Conservation (phyloP, 2,888 invertebrate species). For the Xanthorhoe designata region DNA sequence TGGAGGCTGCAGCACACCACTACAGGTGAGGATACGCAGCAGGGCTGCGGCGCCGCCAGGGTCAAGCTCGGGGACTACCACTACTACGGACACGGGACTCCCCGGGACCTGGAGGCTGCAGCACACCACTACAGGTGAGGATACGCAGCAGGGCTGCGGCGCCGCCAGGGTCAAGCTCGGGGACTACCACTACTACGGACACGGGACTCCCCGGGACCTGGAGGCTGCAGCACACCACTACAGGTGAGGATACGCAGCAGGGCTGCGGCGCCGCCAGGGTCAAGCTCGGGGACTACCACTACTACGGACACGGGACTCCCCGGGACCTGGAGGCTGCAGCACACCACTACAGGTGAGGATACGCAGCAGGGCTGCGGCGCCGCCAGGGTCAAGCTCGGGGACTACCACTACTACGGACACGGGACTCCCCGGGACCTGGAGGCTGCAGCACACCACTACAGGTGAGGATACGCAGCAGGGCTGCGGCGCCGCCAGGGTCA, state of each 20-base stretch:
- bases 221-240: not conserved
- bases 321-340: not conserved
- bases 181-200: slow-evolving; percentile 94
- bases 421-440: not conserved
- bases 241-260: not conserved
- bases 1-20: not conserved
- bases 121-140: not conserved
- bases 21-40: not conserved
- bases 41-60: slow-evolving; percentile 88
- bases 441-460: not conserved
- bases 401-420: slow-evolving; percentile 92
- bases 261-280: slow-evolving; percentile 83
- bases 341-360: not conserved
- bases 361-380: slow-evolving; percentile 57
- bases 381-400: slow-evolving; percentile 95
- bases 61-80: slow-evolving; percentile 99
- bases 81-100: slow-evolving; percentile 77
- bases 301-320: slow-evolving; percentile 61
- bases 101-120: not conserved
- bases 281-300: slow-evolving; percentile 99
- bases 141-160: slow-evolving; percentile 67
- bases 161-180: slow-evolving; percentile 97
- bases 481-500: slow-evolving; percentile 86
- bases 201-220: not conserved
- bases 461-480: not conserved